A percentile compares a stretch with the other conserved stretches of the same genome.
Evolutionary conservation across 2,113 vertebrate species (phyloP).

Genomic region (Atherinomorus stipes): DNA sequence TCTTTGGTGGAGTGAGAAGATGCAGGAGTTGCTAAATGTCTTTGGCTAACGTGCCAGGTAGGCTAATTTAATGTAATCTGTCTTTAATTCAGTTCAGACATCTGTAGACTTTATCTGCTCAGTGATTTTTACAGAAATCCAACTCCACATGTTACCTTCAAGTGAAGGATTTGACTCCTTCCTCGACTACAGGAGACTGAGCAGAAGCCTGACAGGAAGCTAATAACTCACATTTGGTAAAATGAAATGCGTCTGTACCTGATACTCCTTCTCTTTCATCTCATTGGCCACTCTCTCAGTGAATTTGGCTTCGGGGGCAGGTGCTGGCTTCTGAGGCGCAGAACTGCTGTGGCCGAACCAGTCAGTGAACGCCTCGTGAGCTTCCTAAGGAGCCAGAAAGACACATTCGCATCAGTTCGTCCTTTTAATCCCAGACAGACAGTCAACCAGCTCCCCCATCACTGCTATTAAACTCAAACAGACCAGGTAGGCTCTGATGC

Average conservation of each 20-base stretch:
- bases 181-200: too few relatives aligned
- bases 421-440: neutral
- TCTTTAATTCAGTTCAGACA: neutral
- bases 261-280: constrained; percentile 94
- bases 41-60: neutral
- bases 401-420: neutral
- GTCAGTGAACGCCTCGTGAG: constrained; percentile 95
- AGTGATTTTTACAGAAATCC: too few relatives aligned
- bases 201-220: neutral
- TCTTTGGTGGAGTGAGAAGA: too few relatives aligned
- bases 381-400: constrained; percentile 84
- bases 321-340: constrained; percentile 90
- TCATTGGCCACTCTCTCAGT: constrained; percentile 95
- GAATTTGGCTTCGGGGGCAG: constrained; percentile 89
- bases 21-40: neutral
- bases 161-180: neutral
- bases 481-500: constrained; percentile 96
- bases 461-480: constrained; percentile 35
- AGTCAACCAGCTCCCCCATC: neutral
- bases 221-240: too few relatives aligned
- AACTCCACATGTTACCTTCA: too few relatives aligned
- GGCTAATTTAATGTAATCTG: too few relatives aligned
- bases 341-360: constrained; percentile 97
- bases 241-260: constrained; percentile 75
- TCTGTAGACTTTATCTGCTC: neutral